Evolutionary conservation across 2,888 invertebrate genomes (phyloP), one percentile per base, ranked within the genome.

Genomic region (Xylota segnis): DNA sequence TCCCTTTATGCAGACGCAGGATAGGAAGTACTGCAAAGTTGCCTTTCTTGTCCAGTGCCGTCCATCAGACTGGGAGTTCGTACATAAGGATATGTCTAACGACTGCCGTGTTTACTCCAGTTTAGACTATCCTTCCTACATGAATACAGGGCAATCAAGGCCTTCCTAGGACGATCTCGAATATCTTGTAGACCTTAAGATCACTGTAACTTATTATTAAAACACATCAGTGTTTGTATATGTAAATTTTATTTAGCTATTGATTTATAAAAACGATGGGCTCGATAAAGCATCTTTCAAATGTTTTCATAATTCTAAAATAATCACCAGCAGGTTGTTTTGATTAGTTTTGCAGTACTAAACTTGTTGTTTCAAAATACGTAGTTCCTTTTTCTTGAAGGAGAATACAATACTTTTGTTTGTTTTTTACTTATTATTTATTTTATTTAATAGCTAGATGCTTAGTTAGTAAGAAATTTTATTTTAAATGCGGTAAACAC

Each of bases 211-310:
- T 27, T 56, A 58, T 58, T 45, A 47, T 5, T 16, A 16, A 47
- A 71, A 23, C 37, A 16, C 34, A 34, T 34, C 34, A 32, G 4
- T 45, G 43, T 32, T 18, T 70, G 0, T 59, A 29, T 70, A 59
- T 71, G 74, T 74, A 81, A 81, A 68, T 75, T 81, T 81, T 16
- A 75, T 68, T 81, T 81, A 81, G 43, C 81, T 81, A 81, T 54
- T 61, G 14, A 54, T 75, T 61, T 63, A 45, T 58, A 79, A 59
- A 68, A 58, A 68, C 66, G 59, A 81, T 81, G 75, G 75, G 45
- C 23, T 81, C 27, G 54, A 63, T 68, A 27, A 45, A 68, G 61
- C 54, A 75, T 75, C 34, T n/a, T 43, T 50, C n/a, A 9, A 40
- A 9, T 40, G 29, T 34, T 23, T 61, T 56, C 23, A 16, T 10